phyloP scores from a whole-genome alignment of 2,113 vertebrate species.

The Merops nubicus region DNA sequence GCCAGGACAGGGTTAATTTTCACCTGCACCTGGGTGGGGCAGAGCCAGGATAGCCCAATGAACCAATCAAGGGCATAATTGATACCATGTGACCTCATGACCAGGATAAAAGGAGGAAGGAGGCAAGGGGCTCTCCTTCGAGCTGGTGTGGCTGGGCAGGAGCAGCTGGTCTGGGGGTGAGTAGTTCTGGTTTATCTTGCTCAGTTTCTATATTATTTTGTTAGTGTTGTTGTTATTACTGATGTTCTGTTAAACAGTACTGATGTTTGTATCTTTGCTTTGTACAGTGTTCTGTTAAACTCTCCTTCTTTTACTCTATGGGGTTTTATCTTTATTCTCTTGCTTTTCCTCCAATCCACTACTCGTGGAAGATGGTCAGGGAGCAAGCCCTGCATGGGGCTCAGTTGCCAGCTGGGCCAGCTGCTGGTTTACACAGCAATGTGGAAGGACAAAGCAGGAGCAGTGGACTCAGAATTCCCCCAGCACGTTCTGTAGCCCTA shows the following conservation, averaged over 20 bases:
- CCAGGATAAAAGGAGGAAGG: background rate
- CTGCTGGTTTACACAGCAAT: too few relatives aligned
- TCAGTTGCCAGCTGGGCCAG: background rate
- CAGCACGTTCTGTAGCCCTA: background rate
- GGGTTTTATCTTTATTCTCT: background rate
- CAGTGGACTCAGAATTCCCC: background rate
- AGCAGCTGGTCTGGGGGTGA: too few relatives aligned
- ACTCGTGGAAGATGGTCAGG: too few relatives aligned
- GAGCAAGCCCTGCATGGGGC: background rate
- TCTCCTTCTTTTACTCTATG: background rate
- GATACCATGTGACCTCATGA: too few relatives aligned
- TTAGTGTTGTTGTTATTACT: background rate
- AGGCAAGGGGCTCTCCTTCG: too few relatives aligned
- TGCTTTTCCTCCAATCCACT: background rate
- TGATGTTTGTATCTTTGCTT: too few relatives aligned
- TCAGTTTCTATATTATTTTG: background rate
- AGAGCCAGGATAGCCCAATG: too few relatives aligned
- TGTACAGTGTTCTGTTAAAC: background rate
- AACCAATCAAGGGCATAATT: too few relatives aligned
- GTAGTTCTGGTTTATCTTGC: too few relatives aligned
- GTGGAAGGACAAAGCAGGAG: background rate
- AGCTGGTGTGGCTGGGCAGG: too few relatives aligned
- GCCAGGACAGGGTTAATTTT: background rate
- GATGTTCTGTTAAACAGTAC: too few relatives aligned
- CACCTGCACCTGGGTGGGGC: background rate